A percentile compares a stretch with the other conserved stretches of the same genome.
phyloP scores from a whole-genome alignment of 2,797 vertebrate species.

The Centropyge bicolor region DNA sequence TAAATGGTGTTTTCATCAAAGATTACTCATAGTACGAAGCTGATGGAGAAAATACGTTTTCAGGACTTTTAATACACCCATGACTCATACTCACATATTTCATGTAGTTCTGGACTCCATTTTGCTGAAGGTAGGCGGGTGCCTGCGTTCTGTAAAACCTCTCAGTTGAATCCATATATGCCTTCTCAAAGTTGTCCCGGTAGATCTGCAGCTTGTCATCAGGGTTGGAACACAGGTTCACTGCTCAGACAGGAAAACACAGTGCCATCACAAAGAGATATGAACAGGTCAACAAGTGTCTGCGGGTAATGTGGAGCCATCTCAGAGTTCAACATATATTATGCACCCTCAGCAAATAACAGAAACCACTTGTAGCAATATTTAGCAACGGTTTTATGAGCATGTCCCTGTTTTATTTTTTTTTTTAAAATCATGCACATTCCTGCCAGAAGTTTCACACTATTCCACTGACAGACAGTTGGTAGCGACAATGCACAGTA shows the following conservation, averaged over 20 bases:
- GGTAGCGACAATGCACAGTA: too few species aligned
- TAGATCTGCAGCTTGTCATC: conserved; percentile 99
- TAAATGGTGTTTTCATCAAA: too few species aligned
- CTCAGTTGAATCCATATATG: conserved; percentile 97
- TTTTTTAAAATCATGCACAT: too few species aligned
- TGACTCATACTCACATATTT: conserved; percentile 93
- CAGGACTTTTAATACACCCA: not conserved
- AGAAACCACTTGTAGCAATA: too few species aligned
- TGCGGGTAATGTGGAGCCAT: not conserved
- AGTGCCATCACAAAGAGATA: not conserved
- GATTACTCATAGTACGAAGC: too few species aligned
- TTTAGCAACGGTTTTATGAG: too few species aligned
- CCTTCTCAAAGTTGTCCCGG: conserved; percentile 99
- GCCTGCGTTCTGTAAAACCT: conserved; percentile 98
- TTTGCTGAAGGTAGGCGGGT: conserved; percentile 96
- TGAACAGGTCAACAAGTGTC: not conserved
- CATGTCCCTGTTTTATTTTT: too few species aligned
- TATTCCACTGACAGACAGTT: too few species aligned
- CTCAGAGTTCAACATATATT: not conserved
- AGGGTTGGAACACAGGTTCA: conserved; percentile 97
- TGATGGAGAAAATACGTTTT: not conserved
- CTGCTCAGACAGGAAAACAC: conserved; percentile 78
- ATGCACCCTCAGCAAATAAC: not conserved
- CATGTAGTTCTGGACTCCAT: conserved; percentile 99
- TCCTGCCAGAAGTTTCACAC: too few species aligned